A percentile compares a stretch with the other conserved stretches of the same genome.
phyloP scores from a whole-genome alignment of 2,113 vertebrate species.

The Calidris pugnax region DNA sequence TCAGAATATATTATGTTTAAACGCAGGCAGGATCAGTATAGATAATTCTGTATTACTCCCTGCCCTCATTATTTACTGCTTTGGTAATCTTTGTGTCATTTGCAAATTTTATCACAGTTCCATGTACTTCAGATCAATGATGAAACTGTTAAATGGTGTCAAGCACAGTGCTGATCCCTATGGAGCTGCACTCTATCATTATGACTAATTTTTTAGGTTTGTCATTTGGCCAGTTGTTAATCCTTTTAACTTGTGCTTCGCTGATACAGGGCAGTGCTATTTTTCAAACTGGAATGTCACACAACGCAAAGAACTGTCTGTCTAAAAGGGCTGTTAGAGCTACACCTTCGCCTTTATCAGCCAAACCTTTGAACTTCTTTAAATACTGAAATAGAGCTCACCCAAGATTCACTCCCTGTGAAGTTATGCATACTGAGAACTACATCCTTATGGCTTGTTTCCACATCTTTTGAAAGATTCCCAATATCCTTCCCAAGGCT shows the following conservation, averaged over 20 bases:
- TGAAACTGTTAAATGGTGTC: conserved; percentile 42
- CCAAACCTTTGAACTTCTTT: conserved; percentile 14
- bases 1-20: not conserved
- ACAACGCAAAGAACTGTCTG: not conserved
- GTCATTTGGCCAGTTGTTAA: conserved; percentile 33
- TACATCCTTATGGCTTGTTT: not conserved
- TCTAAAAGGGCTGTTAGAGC: not conserved
- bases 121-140: conserved; percentile 28
- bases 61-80: conserved; percentile 23
- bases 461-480: not conserved
- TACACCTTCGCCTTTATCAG: conserved; percentile 2
- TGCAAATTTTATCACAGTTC: conserved; percentile 34
- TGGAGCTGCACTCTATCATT: conserved; percentile 36
- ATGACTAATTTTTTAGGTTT: conserved; percentile 50
- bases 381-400: conserved; percentile 3
- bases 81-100: conserved; percentile 27
- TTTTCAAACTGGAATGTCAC: conserved; percentile 3
- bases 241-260: conserved; percentile 33
- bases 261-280: not conserved
- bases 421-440: not conserved
- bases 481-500: not conserved
- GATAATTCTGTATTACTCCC: not conserved
- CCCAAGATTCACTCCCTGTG: not conserved
- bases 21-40: not conserved
- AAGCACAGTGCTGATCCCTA: conserved; percentile 35